Conservation (phyloP, 2,797 vertebrate species). For the Meda fulgida region DNA sequence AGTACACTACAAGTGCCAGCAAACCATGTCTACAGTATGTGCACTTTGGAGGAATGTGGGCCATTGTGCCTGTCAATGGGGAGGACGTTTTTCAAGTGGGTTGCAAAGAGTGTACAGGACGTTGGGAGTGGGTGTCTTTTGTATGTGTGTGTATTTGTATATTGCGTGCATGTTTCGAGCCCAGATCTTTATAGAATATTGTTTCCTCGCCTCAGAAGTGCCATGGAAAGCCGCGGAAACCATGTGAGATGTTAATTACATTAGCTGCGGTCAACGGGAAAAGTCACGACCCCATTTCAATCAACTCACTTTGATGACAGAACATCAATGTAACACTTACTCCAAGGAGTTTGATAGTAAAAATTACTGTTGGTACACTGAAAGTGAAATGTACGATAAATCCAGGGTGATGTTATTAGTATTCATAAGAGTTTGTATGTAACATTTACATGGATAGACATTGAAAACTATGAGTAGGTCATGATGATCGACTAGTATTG, state of each 20-base stretch:
- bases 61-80: conserved; percentile 64
- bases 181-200: conserved; percentile 57
- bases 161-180: conserved; percentile 28
- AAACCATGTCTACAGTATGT: conserved; percentile 63
- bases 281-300: conserved; percentile 69
- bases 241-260: conserved; percentile 68
- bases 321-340: conserved; percentile 65
- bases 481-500: neutral
- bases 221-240: conserved; percentile 52
- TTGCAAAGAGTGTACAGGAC: conserved; percentile 51
- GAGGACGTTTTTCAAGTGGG: conserved; percentile 38
- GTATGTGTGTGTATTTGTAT: conserved; percentile 23
- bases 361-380: conserved; percentile 3
- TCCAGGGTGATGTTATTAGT: neutral
- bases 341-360: conserved; percentile 35
- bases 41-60: conserved; percentile 67
- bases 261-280: conserved; percentile 70
- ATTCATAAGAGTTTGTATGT: neutral
- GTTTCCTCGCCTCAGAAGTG: conserved; percentile 58
- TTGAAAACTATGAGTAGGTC: neutral
- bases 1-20: conserved; percentile 70
- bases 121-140: conserved; percentile 28
- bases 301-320: conserved; percentile 62
- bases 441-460: neutral
- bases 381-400: neutral